Base-by-base conservation (phyloP, 2,888 invertebrate genomes). In the Cantharis flavilabris region DNA sequence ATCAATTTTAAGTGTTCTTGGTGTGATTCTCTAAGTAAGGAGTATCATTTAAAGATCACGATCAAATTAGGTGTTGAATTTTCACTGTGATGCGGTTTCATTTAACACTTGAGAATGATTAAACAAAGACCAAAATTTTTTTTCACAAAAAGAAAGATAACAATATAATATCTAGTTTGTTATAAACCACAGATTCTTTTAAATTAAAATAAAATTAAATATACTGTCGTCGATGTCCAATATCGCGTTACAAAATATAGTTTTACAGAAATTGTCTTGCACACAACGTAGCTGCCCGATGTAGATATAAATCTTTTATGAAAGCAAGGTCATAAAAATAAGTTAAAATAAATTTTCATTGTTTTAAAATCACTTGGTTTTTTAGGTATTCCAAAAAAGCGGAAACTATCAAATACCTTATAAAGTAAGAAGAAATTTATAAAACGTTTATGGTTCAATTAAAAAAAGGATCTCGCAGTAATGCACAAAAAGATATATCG, bases 141-240 rank as follows among this genome's bases (percentile, higher is more conserved):
- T 74, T 77, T 16, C 65, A 71, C 9, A 30, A 62, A 70, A 33
- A 73, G 28, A 72, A 70, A 63, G 73, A 77, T 75, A 75, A 75
- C 74, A 77, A 74, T 77, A 77, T 77, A 74, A 18, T 64, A 75
- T 77, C 75, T 75, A 74, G 72, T 65, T 64, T 64, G 69, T 71
- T 69, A 64, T 63, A 77, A 77, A 77, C 77, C 77, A 75, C 77
- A 77, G 63, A 75, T 77, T 77, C 70, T 77, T 77, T 77, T 69
- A 64, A 70, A 77, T 75, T 72, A 77, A 63, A 77, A 77, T 77
- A 75, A 77, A 77, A 77, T 71, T 23, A 72, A 74, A 71, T 62
- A 26, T 63, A 23, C 69, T 72, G 75, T 77, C 70, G 69, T 64
- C 67, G 69, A 75, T 77, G 70, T 70, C 64, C 63, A 20, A 71